Evolutionary conservation across 2,888 invertebrate species (phyloP).

Genomic region (Punctoribates punctum): DNA sequence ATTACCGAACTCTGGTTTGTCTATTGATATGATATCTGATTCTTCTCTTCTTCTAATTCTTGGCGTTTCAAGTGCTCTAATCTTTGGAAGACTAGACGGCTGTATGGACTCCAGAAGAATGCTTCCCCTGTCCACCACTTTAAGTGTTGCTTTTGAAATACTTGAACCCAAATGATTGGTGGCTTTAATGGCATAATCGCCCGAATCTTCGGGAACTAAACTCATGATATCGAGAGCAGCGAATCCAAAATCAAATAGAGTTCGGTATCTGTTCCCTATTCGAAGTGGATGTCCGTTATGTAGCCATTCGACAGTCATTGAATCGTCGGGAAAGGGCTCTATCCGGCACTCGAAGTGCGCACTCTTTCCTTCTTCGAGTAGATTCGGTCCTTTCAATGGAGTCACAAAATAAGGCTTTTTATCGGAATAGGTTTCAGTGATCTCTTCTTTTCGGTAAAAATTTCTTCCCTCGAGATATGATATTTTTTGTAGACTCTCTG

Average conservation of each 20-base stretch:
- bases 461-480: constrained; percentile 70
- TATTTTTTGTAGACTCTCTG: constrained; percentile 84
- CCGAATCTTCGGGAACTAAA: constrained; percentile 87
- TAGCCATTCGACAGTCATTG: constrained; percentile 93
- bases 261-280: constrained; percentile 88
- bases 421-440: constrained; percentile 2
- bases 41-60: constrained; percentile 58
- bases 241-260: constrained; percentile 97
- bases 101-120: constrained; percentile 89
- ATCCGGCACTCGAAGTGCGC: constrained; percentile 91
- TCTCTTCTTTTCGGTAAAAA: constrained; percentile 48
- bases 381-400: constrained; percentile 76
- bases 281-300: constrained; percentile 88
- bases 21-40: constrained; percentile 65
- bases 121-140: constrained; percentile 66
- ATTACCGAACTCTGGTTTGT: constrained; percentile 80
- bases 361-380: constrained; percentile 74
- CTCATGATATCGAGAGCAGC: constrained; percentile 95
- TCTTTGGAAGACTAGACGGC: constrained; percentile 83
- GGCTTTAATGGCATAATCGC: constrained; percentile 87
- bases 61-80: constrained; percentile 77
- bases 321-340: constrained; percentile 89
- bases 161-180: constrained; percentile 84
- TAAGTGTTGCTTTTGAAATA: constrained; percentile 60
- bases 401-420: constrained; percentile 80